Evolutionary conservation across 2,113 vertebrate species (phyloP).

Genomic region (Cnemophilus loriae): DNA sequence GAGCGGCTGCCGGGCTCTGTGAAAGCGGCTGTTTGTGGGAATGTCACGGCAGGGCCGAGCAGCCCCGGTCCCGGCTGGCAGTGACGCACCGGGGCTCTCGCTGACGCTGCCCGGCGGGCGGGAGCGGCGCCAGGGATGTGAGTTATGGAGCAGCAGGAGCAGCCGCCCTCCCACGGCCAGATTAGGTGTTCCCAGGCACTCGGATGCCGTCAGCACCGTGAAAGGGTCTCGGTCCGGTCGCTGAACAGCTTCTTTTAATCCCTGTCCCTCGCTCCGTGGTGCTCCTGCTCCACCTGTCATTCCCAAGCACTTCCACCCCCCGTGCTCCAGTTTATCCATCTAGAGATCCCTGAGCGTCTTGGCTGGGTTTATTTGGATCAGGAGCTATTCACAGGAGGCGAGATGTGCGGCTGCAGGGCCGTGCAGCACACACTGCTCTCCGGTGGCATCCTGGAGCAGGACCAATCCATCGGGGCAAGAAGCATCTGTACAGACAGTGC

Average conservation of each 20-base stretch:
- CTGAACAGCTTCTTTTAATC: not conserved
- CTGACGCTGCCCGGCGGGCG: not conserved
- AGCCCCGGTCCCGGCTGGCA: not conserved
- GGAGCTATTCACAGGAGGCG: not conserved
- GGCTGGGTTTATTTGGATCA: not conserved
- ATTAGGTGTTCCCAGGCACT: not conserved
- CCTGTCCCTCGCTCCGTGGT: fast-evolving
- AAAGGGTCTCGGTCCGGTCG: not conserved
- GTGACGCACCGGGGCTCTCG: not conserved
- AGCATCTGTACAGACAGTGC: fast-evolving
- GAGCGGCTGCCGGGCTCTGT: not conserved
- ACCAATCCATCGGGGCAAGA: not conserved
- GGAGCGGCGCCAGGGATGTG: not conserved
- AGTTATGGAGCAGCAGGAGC: not conserved
- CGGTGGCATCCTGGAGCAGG: not conserved
- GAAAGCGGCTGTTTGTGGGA: not conserved
- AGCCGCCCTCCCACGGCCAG: not conserved
- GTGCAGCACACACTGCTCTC: not conserved
- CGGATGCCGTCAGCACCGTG: fast-evolving
- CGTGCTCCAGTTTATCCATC: fast-evolving
- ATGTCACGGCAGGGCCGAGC: not conserved
- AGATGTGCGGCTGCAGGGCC: not conserved
- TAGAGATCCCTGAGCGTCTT: fast-evolving
- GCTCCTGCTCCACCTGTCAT: not conserved
- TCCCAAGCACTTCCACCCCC: not conserved